Conservation (phyloP, 2,797 vertebrate genomes). For the Apogon talboti region DNA sequence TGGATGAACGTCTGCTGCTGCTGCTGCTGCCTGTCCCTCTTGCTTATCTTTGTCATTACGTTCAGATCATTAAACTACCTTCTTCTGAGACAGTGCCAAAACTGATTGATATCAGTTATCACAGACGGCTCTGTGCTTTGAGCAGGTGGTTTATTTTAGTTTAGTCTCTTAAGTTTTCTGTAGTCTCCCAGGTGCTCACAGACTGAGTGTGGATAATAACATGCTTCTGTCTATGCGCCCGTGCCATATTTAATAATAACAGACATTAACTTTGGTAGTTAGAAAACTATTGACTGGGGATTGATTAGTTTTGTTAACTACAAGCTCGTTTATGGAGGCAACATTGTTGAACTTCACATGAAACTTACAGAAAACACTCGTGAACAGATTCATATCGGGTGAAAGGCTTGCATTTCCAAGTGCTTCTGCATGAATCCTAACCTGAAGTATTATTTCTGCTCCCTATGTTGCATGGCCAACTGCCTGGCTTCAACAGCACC, state of each 20-base stretch:
- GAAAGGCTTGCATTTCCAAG: no score
- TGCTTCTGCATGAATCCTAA: no score
- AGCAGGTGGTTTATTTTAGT: conserved; percentile 27
- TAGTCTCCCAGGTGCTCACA: conserved; percentile 7
- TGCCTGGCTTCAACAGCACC: no score
- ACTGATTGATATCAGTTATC: conserved; percentile 33
- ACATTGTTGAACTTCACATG: no score
- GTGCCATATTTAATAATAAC: conserved; percentile 1
- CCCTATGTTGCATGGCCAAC: no score
- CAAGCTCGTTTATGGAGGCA: no score
- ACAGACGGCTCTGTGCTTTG: conserved; percentile 3
- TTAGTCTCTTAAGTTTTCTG: conserved; percentile 3
- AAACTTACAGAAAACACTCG: no score
- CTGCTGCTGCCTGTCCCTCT: conserved; percentile 28
- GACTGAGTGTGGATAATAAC: conserved; percentile 4
- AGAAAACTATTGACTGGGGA: no score
- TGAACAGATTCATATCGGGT: no score
- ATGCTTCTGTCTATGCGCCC: conserved; percentile 6
- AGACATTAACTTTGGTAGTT: no score
- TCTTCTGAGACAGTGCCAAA: conserved; percentile 7
- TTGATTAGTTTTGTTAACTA: no score
- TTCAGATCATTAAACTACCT: conserved; percentile 34
- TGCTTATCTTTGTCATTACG: conserved; percentile 43
- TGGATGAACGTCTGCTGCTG: conserved; percentile 39
- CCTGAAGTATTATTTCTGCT: no score